These are phyloP conservation scores for Orbicella faveolata DNA, from an alignment of 64 coral and sea anemone genomes.

Conservation along the genomic window DNA sequence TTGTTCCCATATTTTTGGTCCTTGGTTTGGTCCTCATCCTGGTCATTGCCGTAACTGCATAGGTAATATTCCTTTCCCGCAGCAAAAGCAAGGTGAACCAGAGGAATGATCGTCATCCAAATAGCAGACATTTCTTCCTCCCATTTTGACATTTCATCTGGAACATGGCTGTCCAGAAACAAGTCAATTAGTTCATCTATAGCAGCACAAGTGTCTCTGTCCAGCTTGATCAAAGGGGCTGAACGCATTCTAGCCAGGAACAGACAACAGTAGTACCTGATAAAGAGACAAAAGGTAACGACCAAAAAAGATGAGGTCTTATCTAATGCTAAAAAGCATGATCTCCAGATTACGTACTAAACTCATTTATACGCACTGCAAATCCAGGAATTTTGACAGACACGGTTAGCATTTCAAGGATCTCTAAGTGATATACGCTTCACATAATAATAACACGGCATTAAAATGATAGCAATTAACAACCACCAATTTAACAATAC, in stretches of 20 bases:
- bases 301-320: no score
- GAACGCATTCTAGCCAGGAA: constrained; percentile 68
- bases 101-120: constrained; percentile 46
- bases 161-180: constrained; percentile 43
- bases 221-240: constrained; percentile 39
- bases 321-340: no score
- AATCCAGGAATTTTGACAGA: no score
- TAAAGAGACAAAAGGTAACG: not conserved
- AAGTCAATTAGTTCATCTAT: constrained; percentile 60
- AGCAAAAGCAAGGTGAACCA: constrained; percentile 40
- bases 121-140: constrained; percentile 29
- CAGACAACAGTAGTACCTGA: constrained; percentile 74
- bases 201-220: not conserved
- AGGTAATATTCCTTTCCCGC: constrained; percentile 23
- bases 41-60: no score
- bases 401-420: no score
- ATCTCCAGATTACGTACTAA: no score
- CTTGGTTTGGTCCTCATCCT: not conserved
- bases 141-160: constrained; percentile 36
- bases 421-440: no score
- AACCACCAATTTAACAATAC: no score
- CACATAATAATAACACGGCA: no score
- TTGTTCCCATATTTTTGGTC: not conserved
- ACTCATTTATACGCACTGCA: no score
- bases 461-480: no score